Percentiles rank a stretch among this genome's conserved stretches.
phyloP scores from a whole-genome alignment of 1,140 invertebrate genomes.

The Anagrus nilaparvatae region DNA sequence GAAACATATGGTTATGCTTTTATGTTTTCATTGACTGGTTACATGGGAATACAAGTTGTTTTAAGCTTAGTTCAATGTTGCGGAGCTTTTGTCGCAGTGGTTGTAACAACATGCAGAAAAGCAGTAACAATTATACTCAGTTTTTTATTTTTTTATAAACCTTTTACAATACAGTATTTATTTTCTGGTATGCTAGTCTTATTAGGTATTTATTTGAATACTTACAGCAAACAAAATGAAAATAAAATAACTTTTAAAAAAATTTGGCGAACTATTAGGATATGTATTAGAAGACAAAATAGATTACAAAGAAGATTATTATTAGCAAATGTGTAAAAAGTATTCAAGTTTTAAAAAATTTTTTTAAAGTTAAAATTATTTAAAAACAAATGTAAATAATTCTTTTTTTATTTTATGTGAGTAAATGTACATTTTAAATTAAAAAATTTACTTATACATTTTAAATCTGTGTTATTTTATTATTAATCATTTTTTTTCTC shows the following conservation, averaged over 20 bases:
- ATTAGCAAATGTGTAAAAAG: slow-evolving; percentile 24
- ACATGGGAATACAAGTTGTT: slow-evolving; percentile 86
- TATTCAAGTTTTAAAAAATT: too few species aligned
- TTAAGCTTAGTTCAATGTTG: slow-evolving; percentile 74
- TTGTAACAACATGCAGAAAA: slow-evolving; percentile 80
- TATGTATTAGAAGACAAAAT: slow-evolving; percentile 24
- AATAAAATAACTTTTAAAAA: slow-evolving; percentile 12
- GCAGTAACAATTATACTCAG: slow-evolving; percentile 86
- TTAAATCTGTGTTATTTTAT: too few species aligned
- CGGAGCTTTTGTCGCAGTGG: slow-evolving; percentile 85
- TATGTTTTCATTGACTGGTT: slow-evolving; percentile 80
- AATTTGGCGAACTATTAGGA: slow-evolving; percentile 18
- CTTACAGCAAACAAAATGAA: slow-evolving; percentile 62
- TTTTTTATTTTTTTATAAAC: slow-evolving; percentile 89
- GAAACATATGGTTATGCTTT: slow-evolving; percentile 78
- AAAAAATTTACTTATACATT: too few species aligned
- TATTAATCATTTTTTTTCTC: too few species aligned
- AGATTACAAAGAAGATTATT: slow-evolving; percentile 26
- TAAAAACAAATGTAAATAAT: too few species aligned
- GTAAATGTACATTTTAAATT: too few species aligned
- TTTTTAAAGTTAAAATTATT: too few species aligned
- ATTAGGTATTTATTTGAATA: slow-evolving; percentile 82
- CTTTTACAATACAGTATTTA: slow-evolving; percentile 84
- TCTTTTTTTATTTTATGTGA: too few species aligned
- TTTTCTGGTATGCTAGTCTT: slow-evolving; percentile 83